Base-by-base conservation (phyloP, 2,113 vertebrate species). In the Lutjanus erythropterus region DNA sequence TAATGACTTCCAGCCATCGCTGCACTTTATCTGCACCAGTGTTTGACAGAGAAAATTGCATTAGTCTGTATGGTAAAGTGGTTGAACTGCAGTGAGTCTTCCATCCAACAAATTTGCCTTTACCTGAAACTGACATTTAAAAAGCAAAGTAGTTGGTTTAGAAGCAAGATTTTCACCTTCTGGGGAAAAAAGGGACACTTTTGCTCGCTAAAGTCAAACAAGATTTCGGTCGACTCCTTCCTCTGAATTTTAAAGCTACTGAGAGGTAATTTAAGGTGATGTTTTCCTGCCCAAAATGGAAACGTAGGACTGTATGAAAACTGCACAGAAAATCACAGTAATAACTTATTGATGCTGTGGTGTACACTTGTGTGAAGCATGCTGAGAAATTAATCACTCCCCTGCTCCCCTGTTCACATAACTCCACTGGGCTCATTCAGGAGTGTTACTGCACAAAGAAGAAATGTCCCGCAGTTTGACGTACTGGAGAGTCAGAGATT, bases 1-100 rank as follows among this genome's bases (percentile, higher is more conserved):
- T 15, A 50, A 77, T 67, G 31, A 44, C 0, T n/a, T 35, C 55
- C 18, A 27, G 21, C 27, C 81, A 88, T 92, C 81, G 53, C 9
- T 16, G 82, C 86, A 81, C 86, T 91, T 82, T 80, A 85, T 88
- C 90, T 67, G 55, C 0, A 19, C 18, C 29, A 16, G 0, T 39
- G 19, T 68, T 73, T 76, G 35, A 50, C 64, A 53, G 56, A 16
- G 39, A 42, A 59, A 69, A 78, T 41, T 37, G 11, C 41, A 62
- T 75, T 14, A 81, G 37, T 21, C 16, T n/a, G 18, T 16, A n/a
- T 4, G 1, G 25, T 14, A 41, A 58, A 70, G 35, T 21, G 41
- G 56, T 31, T 71, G 6, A 72, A 39, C 39, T 64, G 42, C 21
- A 55, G 41, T 0, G 3, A 58, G 15, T 58, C 5, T 39, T 49